phyloP scores from a whole-genome alignment of 2,113 vertebrate species.

The Pollimyrus isidori region DNA sequence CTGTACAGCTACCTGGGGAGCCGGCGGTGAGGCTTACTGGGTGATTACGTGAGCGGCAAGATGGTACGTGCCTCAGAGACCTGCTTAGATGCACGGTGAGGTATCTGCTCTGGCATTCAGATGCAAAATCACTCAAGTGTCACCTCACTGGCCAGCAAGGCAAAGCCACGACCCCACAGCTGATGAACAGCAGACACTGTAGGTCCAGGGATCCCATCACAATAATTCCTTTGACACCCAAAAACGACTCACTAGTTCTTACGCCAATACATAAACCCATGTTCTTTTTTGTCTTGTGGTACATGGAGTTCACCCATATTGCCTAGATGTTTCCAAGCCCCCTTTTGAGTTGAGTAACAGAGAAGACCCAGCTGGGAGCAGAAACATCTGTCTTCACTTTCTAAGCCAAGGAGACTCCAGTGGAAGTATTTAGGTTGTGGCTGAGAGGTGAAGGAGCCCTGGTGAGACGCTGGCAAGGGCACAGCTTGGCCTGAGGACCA shows the following conservation, averaged over 20 bases:
- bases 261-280: not conserved
- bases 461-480: not conserved
- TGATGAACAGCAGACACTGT: not conserved
- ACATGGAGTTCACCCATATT: not conserved
- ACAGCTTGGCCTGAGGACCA: not conserved
- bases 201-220: not conserved
- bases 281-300: not conserved
- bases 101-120: not conserved
- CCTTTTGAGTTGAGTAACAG: not conserved
- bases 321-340: not conserved
- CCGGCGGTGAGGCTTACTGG: not conserved
- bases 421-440: not conserved
- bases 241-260: not conserved
- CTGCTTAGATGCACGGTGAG: not conserved
- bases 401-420: not conserved
- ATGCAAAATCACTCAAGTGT: not conserved
- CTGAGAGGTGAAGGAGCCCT: not conserved
- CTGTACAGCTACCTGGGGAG: not conserved
- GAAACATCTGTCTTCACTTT: not conserved
- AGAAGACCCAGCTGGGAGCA: not conserved
- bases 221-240: not conserved
- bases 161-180: not conserved
- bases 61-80: not conserved
- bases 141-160: not conserved
- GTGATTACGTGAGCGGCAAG: not conserved